A percentile compares a stretch with the other conserved stretches of the same genome.
Evolutionary conservation across 2,888 invertebrate genomes (phyloP).

Genomic region (Metacarcinus magister): DNA sequence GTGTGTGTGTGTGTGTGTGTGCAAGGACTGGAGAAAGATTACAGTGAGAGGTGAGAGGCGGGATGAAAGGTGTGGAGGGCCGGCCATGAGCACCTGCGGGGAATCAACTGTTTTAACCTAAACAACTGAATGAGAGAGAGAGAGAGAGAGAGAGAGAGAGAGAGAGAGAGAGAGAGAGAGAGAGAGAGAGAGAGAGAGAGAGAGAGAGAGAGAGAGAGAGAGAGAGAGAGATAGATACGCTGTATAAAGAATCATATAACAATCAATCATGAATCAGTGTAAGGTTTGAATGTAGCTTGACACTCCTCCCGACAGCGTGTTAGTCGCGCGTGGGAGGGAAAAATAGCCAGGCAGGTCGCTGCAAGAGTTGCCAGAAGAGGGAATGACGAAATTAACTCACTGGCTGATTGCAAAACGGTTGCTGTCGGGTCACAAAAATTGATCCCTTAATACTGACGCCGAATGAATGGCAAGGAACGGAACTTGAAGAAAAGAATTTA

Average conservation of each 20-base stretch:
- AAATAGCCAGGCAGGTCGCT: background rate
- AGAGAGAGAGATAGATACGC: background rate
- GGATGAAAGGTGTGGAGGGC: background rate
- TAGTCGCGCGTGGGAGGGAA: background rate
- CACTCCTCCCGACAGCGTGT: background rate
- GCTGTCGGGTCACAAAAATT: background rate
- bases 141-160: background rate
- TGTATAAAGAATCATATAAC: background rate
- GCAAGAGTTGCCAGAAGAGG: background rate
- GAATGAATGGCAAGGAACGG: background rate
- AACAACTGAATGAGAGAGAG: background rate
- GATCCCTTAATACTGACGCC: background rate
- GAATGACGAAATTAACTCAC: background rate
- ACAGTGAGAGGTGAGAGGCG: background rate
- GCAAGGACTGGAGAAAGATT: no score
- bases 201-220: conserved; percentile 56
- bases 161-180: conserved; percentile 16
- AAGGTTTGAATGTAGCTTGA: background rate
- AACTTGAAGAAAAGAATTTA: background rate
- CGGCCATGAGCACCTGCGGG: background rate
- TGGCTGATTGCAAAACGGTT: background rate
- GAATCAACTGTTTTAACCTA: background rate
- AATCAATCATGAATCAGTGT: background rate
- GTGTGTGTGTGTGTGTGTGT: conserved; percentile 18
- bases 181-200: conserved; percentile 61